Evolutionary conservation across 2,797 vertebrate genomes (phyloP).

Genomic region (Molothrus ater): DNA sequence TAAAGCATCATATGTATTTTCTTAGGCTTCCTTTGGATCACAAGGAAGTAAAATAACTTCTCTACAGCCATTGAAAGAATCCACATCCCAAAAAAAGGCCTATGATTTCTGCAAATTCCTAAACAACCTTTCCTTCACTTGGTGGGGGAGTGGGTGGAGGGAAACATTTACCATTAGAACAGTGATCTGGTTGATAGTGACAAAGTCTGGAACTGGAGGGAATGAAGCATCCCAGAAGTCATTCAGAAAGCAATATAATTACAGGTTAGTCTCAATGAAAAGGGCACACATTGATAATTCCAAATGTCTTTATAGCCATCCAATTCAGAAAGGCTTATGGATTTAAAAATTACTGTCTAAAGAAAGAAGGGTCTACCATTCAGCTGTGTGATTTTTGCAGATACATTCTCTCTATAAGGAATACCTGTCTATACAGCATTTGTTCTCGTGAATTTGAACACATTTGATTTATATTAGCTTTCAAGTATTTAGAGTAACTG

Average conservation of each 20-base stretch:
- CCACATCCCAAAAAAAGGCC: background rate
- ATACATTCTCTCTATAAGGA: background rate
- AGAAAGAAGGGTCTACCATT: background rate
- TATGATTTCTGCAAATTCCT: background rate
- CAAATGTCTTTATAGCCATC: background rate
- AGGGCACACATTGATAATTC: background rate
- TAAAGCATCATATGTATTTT: background rate
- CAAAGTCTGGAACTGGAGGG: slow-evolving; percentile 1
- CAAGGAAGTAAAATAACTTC: background rate
- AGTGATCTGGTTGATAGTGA: background rate
- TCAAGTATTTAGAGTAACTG: background rate
- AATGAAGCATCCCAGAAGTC: background rate
- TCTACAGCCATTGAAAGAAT: background rate
- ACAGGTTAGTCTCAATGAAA: background rate
- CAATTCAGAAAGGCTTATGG: background rate
- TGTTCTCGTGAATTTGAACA: background rate
- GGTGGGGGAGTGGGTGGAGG: accelerated
- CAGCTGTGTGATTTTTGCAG: background rate
- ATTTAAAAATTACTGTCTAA: background rate
- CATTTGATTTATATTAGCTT: background rate
- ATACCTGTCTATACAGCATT: background rate
- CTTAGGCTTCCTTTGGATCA: background rate
- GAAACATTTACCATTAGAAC: background rate
- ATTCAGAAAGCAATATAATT: slow-evolving; percentile 40
- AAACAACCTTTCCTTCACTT: background rate